Evolutionary conservation across 2,888 invertebrate species (phyloP).

Genomic region (Heliconius erato): DNA sequence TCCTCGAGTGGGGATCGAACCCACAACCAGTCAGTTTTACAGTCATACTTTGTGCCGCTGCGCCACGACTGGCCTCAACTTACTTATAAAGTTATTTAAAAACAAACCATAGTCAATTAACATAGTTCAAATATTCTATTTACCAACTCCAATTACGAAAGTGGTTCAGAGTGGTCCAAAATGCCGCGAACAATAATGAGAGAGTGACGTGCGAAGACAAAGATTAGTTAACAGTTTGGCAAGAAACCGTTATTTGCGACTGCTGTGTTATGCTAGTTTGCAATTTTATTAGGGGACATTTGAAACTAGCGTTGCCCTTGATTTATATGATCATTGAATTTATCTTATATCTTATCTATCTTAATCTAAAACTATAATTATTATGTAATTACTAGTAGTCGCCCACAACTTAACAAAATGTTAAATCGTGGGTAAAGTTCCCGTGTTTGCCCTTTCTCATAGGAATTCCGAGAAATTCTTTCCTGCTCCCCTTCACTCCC

Average conservation of each 20-base stretch:
- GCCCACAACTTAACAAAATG: not conserved
- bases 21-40: too few species aligned
- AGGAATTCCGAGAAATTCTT: not conserved
- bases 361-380: not conserved
- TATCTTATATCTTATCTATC: not conserved
- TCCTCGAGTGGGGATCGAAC: too few species aligned
- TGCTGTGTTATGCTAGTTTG: not conserved
- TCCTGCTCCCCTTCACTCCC: not conserved
- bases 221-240: conserved; percentile 56
- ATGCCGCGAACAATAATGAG: conserved; percentile 69
- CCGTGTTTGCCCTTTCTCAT: not conserved
- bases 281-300: not conserved
- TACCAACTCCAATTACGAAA: conserved; percentile 56
- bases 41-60: too few species aligned
- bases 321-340: not conserved
- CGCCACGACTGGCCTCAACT: too few species aligned
- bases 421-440: not conserved
- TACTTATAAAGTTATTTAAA: not conserved
- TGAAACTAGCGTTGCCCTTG: conserved; percentile 16
- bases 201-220: conserved; percentile 60
- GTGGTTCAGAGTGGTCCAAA: conserved; percentile 63
- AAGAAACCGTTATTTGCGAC: conserved; percentile 52
- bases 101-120: conserved; percentile 16
- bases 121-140: conserved; percentile 43
- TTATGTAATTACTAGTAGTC: not conserved